phyloP scores from a whole-genome alignment of 2,888 invertebrate species.

The Ichneumoninae sp. region DNA sequence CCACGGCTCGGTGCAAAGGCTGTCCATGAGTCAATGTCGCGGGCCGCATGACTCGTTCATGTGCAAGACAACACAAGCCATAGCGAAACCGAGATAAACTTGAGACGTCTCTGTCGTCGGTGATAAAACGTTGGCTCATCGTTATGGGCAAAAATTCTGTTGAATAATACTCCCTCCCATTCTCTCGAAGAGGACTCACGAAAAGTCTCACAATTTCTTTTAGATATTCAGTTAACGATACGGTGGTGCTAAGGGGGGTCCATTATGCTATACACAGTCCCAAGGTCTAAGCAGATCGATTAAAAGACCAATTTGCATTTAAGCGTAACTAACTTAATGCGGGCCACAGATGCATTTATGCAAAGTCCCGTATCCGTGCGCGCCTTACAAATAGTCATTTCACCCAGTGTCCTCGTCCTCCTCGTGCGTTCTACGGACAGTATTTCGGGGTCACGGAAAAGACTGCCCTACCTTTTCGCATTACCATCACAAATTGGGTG shows the following conservation, averaged over 20 bases:
- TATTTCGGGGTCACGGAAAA: slow-evolving; percentile 36
- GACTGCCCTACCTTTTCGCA: slow-evolving; percentile 61
- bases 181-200: slow-evolving; percentile 16
- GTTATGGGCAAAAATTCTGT: neutral
- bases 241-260: slow-evolving; percentile 56
- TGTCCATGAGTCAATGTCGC: slow-evolving; percentile 16
- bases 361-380: slow-evolving; percentile 73
- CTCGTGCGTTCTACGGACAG: slow-evolving; percentile 55
- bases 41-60: slow-evolving; percentile 22
- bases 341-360: slow-evolving; percentile 76
- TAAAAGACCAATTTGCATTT: slow-evolving; percentile 82
- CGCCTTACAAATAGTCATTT: slow-evolving; percentile 76
- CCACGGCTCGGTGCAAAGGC: slow-evolving; percentile 35
- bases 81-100: slow-evolving; percentile 6
- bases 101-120: slow-evolving; percentile 10
- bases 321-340: slow-evolving; percentile 83
- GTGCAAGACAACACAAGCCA: neutral
- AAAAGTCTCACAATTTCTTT: slow-evolving; percentile 35
- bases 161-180: neutral
- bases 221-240: slow-evolving; percentile 30
- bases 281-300: slow-evolving; percentile 79
- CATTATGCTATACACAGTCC: slow-evolving; percentile 69
- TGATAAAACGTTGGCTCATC: slow-evolving; percentile 14
- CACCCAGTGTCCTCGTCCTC: slow-evolving; percentile 71
- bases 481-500: neutral